These are phyloP conservation scores for Tetraneura akinire DNA, from an alignment of 1,140 invertebrate species.

Conservation along the genomic window DNA sequence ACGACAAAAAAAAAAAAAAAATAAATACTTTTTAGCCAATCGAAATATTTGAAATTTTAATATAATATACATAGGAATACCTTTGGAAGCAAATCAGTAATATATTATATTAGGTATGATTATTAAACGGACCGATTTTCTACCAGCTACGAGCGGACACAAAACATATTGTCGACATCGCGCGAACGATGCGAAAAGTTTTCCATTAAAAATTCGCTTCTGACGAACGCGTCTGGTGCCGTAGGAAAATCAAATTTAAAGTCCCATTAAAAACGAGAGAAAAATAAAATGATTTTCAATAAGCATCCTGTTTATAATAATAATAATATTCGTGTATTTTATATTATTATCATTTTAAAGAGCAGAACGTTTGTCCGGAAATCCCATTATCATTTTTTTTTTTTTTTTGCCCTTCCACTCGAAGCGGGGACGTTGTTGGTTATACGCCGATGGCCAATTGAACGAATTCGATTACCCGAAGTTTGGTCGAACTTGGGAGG, in stretches of 20 bases:
- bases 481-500: background rate
- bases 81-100: too few species aligned
- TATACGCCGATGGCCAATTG: slow-evolving; percentile 33
- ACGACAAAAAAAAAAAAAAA: too few species aligned
- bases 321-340: background rate
- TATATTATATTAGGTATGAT: too few species aligned
- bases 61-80: too few species aligned
- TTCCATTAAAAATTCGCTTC: background rate
- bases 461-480: slow-evolving; percentile 25
- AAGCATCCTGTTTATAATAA: background rate
- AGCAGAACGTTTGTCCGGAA: background rate
- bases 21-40: too few species aligned
- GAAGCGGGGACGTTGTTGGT: background rate
- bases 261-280: background rate
- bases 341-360: background rate
- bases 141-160: too few species aligned
- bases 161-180: too few species aligned
- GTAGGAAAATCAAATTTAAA: background rate
- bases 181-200: background rate
- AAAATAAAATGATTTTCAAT: background rate
- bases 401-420: background rate
- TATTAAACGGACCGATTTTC: too few species aligned
- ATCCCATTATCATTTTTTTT: background rate
- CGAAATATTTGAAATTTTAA: too few species aligned
- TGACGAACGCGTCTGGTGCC: background rate